These are phyloP conservation scores for Elysia crispata DNA, from an alignment of 2,888 invertebrate species.

Conservation along the genomic window DNA sequence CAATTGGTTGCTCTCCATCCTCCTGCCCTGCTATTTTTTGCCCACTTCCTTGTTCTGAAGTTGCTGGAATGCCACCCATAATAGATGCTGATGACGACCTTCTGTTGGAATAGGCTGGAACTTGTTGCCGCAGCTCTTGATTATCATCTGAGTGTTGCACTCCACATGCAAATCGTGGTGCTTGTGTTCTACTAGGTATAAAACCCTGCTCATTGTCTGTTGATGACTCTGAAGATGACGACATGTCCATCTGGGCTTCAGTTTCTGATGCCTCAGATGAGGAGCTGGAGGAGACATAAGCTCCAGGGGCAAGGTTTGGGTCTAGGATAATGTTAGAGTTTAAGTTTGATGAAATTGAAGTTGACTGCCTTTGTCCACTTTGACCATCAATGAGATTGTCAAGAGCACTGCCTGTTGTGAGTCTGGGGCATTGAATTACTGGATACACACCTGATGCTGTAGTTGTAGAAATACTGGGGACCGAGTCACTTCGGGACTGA, in stretches of 20 bases:
- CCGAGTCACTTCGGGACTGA: too few species aligned
- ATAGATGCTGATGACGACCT: too few species aligned
- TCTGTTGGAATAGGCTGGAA: too few species aligned
- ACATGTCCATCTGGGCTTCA: slow-evolving; percentile 17
- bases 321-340: neutral
- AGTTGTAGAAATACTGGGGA: slow-evolving; percentile 6
- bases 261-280: slow-evolving; percentile 33
- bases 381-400: neutral
- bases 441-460: neutral
- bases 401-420: neutral
- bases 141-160: too few species aligned
- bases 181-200: neutral
- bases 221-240: slow-evolving; percentile 43
- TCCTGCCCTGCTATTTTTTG: too few species aligned
- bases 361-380: slow-evolving; percentile 15
- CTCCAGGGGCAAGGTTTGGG: slow-evolving; percentile 25
- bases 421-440: neutral
- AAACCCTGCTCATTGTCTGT: slow-evolving; percentile 31
- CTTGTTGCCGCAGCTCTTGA: too few species aligned
- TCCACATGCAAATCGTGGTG: too few species aligned
- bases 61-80: too few species aligned
- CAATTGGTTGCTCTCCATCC: too few species aligned
- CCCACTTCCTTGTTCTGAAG: too few species aligned
- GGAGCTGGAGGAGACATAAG: slow-evolving; percentile 41
- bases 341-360: neutral